phyloP scores from a whole-genome alignment of 2,113 vertebrate species.

The Sinocyclocheilus rhinocerous region DNA sequence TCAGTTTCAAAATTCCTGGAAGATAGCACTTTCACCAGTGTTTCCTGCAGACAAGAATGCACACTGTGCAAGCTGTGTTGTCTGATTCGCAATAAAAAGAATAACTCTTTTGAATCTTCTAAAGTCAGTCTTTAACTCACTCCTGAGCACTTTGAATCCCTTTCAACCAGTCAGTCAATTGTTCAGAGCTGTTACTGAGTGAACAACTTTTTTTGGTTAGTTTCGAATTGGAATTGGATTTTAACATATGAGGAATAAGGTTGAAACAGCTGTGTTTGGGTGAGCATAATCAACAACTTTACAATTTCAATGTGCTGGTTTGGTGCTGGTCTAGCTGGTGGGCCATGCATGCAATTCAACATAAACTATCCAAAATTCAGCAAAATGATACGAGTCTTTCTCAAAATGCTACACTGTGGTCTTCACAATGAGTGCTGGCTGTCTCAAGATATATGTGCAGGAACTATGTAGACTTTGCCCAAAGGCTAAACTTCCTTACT shows the following conservation, averaged over 20 bases:
- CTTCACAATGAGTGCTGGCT: not conserved
- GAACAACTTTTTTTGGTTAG: not conserved
- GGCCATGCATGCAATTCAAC: not conserved
- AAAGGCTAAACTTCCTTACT: conserved; percentile 18
- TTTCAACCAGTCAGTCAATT: not conserved
- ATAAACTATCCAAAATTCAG: not conserved
- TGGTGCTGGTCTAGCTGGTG: not conserved
- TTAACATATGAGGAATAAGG: not conserved
- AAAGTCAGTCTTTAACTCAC: not conserved
- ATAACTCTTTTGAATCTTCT: not conserved
- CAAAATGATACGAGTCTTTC: not conserved
- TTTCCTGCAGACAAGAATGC: too few species aligned
- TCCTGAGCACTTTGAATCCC: not conserved
- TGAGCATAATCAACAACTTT: not conserved
- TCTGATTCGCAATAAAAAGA: too few species aligned
- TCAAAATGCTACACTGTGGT: not conserved
- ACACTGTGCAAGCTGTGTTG: too few species aligned
- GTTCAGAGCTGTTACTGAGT: not conserved
- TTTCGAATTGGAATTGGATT: not conserved
- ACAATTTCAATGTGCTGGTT: not conserved
- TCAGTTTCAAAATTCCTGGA: not conserved
- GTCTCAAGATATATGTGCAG: not conserved
- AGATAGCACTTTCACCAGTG: too few species aligned
- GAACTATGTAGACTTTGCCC: not conserved
- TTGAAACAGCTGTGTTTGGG: not conserved